Conservation (phyloP, 2,113 vertebrate species). For the Dicerorhinus sumatrensis region DNA sequence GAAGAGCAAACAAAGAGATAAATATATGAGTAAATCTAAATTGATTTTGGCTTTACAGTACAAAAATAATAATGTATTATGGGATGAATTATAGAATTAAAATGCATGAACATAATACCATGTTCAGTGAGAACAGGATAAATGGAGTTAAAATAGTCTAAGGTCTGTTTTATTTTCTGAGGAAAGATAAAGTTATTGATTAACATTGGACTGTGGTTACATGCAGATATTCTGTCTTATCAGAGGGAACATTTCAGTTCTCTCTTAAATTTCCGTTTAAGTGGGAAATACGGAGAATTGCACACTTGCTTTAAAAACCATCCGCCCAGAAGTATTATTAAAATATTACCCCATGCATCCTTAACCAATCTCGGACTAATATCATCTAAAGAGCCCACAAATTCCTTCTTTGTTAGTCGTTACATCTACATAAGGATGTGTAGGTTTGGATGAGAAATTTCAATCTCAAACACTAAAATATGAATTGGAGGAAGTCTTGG, state of each 20-base stretch:
- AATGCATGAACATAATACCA: not conserved
- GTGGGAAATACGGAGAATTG: not conserved
- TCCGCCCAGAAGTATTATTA: not conserved
- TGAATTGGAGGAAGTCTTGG: not conserved
- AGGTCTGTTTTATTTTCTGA: not conserved
- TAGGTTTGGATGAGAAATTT: not conserved
- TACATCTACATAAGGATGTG: too few relatives aligned
- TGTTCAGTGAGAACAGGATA: not conserved
- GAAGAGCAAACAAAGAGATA: not conserved
- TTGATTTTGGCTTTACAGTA: not conserved
- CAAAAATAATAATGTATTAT: not conserved
- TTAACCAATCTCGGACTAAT: not conserved
- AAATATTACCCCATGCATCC: not conserved
- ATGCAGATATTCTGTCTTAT: not conserved
- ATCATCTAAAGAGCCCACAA: not conserved
- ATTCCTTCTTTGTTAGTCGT: not conserved
- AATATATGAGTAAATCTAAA: not conserved
- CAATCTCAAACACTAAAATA: not conserved
- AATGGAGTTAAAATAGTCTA: not conserved
- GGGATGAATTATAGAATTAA: not conserved
- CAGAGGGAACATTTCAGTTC: too few relatives aligned
- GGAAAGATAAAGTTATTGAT: not conserved
- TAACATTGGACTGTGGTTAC: not conserved
- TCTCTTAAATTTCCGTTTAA: not conserved
- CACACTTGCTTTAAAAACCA: not conserved